Base-by-base conservation (phyloP, 2,113 vertebrate species). In the Pseudorhombus dupliciocellatus region DNA sequence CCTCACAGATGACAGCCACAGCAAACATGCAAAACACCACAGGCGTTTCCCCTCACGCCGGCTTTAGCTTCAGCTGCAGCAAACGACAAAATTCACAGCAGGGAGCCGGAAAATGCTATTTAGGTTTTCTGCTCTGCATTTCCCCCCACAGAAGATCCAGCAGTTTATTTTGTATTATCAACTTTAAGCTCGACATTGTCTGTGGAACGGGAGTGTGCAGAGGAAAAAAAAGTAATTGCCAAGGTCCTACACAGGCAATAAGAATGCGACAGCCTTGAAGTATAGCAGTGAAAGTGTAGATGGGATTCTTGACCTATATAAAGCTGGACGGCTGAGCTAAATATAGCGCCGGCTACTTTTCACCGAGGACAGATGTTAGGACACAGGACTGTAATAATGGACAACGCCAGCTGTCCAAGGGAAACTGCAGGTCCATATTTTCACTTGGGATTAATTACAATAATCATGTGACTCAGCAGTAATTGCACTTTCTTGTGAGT, bases 301-400 rank as follows among this genome's bases (percentile, higher is more conserved):
- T 85, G 77, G 51, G 58, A 83, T 89, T 87, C 69, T 83, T 92
- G 91, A 90, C 92, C 91, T 88, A 93, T 83, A 90, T 91, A 90
- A 86, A 81, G 75, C 51, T 77, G 79, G 85, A 83, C 67, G 69
- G 42, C 52, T 42, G 77, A 30, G 76, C 81, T 92, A 93, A 92
- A 91, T 88, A 88, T 92, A 93, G 88, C 40, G 0, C 70, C 48
- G 81, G 77, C 66, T 65, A 77, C 68, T 79, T 80, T 71, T 87
- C 86, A 84, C 69, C 22, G 71, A 86, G 81, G 88, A 92, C 85
- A 89, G 87, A 91, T 91, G 87, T 90, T 89, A 75, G 53, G 80
- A 89, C 87, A 48, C 5, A 5, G n/a, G 82, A 79, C 68, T 42
- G 61, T 67, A 77, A 76, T 75, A 83, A 84, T 52, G 75, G 63